phyloP scores from a whole-genome alignment of 2,113 vertebrate genomes.

The Anguilla japonica region DNA sequence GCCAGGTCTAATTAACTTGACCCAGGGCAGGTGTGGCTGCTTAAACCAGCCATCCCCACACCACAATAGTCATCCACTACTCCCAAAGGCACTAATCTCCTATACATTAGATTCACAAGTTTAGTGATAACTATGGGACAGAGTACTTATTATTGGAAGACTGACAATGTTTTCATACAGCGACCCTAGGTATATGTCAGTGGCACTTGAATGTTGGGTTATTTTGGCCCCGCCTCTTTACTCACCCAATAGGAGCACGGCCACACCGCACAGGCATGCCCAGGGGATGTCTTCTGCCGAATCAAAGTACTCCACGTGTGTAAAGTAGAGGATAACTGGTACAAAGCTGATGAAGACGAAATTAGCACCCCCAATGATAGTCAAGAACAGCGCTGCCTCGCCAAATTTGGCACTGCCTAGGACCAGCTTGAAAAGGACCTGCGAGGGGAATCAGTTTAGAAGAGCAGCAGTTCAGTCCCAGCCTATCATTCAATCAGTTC shows the following conservation, averaged over 20 bases:
- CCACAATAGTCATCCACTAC: too few relatives aligned
- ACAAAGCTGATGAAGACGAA: constrained; percentile 87
- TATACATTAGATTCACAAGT: too few relatives aligned
- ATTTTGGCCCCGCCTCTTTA: neutral
- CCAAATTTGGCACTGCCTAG: constrained; percentile 95
- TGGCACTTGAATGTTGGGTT: neutral
- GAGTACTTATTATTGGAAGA: neutral
- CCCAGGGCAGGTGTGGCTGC: too few relatives aligned
- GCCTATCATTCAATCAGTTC: neutral
- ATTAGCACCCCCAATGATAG: constrained; percentile 86
- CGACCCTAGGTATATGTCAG: neutral
- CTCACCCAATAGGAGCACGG: constrained; percentile 87
- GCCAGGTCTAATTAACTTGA: too few relatives aligned
- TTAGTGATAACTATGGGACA: too few relatives aligned
- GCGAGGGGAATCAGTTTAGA: constrained; percentile 30
- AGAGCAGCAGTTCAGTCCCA: neutral
- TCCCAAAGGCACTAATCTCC: too few relatives aligned
- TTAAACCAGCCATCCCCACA: too few relatives aligned
- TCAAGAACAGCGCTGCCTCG: constrained; percentile 93
- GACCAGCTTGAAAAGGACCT: constrained; percentile 97
- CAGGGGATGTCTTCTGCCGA: constrained; percentile 81
- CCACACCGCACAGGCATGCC: constrained; percentile 89
- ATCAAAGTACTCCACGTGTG: constrained; percentile 87
- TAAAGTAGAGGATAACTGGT: constrained; percentile 91
- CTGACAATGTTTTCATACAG: neutral